phyloP scores from a whole-genome alignment of 2,888 invertebrate genomes.

The Ypsolopha sequella region DNA sequence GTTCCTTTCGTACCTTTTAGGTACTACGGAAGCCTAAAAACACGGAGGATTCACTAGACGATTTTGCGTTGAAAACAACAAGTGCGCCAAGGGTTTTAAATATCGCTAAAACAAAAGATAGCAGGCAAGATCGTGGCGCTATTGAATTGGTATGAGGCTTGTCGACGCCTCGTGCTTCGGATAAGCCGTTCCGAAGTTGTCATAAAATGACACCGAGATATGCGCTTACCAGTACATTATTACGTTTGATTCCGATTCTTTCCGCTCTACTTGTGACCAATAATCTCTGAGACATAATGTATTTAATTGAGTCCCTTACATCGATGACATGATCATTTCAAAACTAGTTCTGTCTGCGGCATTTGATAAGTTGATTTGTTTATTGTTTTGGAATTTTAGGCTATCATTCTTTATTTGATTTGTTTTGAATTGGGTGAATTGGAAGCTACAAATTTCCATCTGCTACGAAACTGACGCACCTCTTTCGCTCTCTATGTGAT shows the following conservation, averaged over 20 bases:
- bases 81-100: too few relatives aligned
- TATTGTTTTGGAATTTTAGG: too few relatives aligned
- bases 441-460: too few relatives aligned
- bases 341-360: slow-evolving; percentile 13
- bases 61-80: too few relatives aligned
- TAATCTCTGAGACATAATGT: slow-evolving; percentile 24
- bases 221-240: slow-evolving; percentile 26
- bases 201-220: slow-evolving; percentile 22
- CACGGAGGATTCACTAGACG: too few relatives aligned
- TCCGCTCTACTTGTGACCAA: slow-evolving; percentile 27
- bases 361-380: too few relatives aligned
- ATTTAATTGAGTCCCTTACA: slow-evolving; percentile 13
- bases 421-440: neutral
- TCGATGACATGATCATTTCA: slow-evolving; percentile 19
- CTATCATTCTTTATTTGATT: slow-evolving; percentile 11
- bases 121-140: too few relatives aligned
- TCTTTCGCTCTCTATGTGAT: too few relatives aligned
- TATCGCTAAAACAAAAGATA: too few relatives aligned
- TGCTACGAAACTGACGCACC: too few relatives aligned
- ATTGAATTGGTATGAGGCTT: neutral
- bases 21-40: too few relatives aligned
- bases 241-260: slow-evolving; percentile 20
- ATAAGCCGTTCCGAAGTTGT: slow-evolving; percentile 28
- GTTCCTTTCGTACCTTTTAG: too few relatives aligned
- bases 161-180: slow-evolving; percentile 9